Conservation (phyloP, 92 coral and sea anemone species). For the Epizoanthus illoricatus region DNA sequence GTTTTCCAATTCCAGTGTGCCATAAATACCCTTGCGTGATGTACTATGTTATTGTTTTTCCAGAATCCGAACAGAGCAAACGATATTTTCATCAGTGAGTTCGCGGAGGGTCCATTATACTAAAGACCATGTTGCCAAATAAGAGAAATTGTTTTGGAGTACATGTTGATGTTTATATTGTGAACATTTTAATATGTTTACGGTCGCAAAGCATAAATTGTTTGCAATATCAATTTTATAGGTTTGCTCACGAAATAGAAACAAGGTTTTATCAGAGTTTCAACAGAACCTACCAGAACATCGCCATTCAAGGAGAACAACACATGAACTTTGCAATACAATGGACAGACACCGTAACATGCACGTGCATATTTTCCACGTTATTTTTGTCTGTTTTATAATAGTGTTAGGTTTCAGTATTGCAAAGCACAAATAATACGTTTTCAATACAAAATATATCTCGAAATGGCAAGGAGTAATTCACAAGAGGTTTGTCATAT, state of each 20-base stretch:
- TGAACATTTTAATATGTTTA: slow-evolving; percentile 13
- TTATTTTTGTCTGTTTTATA: neutral
- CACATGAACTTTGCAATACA: neutral
- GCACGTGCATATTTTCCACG: neutral
- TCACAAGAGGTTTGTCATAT: neutral
- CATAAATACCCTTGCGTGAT: neutral
- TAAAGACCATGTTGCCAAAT: too few species aligned
- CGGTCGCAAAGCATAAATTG: slow-evolving; percentile 13
- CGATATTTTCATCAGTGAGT: neutral
- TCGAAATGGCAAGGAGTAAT: neutral
- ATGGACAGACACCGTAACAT: too few species aligned
- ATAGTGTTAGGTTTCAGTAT: neutral
- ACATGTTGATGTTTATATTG: slow-evolving; percentile 23
- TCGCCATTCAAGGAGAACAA: neutral
- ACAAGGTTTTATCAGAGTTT: neutral
- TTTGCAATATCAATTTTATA: slow-evolving; percentile 4
- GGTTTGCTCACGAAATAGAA: neutral
- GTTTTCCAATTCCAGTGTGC: neutral
- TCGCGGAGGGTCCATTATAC: too few species aligned
- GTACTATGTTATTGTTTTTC: neutral
- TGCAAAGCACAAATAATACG: neutral
- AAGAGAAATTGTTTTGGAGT: neutral
- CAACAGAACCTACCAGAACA: neutral
- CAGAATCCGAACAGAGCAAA: neutral
- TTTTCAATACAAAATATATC: neutral